These are phyloP conservation scores for Zenarchopterus dispar DNA, from an alignment of 2,797 vertebrate species.

Conservation along the genomic window DNA sequence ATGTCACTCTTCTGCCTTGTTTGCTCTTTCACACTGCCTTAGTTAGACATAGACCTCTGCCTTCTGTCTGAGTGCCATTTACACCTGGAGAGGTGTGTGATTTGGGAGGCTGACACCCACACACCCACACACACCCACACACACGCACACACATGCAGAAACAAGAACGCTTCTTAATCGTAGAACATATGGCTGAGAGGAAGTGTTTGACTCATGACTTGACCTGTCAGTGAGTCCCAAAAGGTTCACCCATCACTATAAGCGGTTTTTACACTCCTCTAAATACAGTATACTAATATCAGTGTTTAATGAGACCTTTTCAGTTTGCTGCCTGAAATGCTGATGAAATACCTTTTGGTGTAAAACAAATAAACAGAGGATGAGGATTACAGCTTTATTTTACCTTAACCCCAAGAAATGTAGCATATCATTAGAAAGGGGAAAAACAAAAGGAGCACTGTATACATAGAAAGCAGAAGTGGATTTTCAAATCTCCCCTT, in stretches of 20 bases:
- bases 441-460: neutral
- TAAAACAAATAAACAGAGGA: neutral
- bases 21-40: conserved; percentile 42
- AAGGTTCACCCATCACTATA: conserved; percentile 28
- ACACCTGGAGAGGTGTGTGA: conserved; percentile 61
- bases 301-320: too few relatives aligned
- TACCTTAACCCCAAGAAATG: neutral
- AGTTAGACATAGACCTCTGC: conserved; percentile 32
- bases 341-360: too few relatives aligned
- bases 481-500: neutral
- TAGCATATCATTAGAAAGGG: too few relatives aligned
- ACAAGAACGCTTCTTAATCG: conserved; percentile 2
- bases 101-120: conserved; percentile 18
- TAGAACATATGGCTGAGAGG: conserved; percentile 40
- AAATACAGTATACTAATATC: too few relatives aligned
- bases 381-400: neutral
- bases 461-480: conserved; percentile 6
- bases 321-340: too few relatives aligned
- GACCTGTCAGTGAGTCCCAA: conserved; percentile 12
- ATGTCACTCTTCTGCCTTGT: conserved; percentile 43
- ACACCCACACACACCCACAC: too few relatives aligned
- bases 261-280: neutral
- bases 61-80: conserved; percentile 65
- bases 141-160: conserved; percentile 1
- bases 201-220: conserved; percentile 27